Conservation (phyloP, 2,888 invertebrate species). For the Lasioglossum figueresi region DNA sequence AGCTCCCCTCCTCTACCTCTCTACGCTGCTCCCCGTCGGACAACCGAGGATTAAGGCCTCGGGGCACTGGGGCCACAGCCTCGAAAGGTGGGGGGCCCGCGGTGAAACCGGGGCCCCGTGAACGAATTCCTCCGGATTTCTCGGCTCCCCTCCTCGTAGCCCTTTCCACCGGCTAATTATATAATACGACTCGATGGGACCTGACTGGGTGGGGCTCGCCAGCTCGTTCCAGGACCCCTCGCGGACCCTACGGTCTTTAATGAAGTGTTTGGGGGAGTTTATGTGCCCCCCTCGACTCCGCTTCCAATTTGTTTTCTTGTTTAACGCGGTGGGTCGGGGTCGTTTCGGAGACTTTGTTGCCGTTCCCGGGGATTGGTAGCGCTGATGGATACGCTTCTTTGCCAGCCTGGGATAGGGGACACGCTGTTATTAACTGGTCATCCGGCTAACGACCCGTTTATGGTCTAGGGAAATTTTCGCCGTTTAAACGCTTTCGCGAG, state of each 20-base stretch:
- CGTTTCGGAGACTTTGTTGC: slow-evolving; percentile 15
- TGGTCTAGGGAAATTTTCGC: neutral
- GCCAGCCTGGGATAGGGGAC: neutral
- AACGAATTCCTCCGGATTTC: slow-evolving; percentile 50
- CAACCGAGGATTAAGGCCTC: slow-evolving; percentile 55
- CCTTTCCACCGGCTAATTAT: slow-evolving; percentile 46
- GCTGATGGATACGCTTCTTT: neutral
- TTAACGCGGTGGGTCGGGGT: neutral
- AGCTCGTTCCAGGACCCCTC: slow-evolving; percentile 26
- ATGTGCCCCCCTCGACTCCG: slow-evolving; percentile 14
- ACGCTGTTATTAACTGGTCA: neutral
- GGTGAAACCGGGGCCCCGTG: neutral
- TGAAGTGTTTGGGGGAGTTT: slow-evolving; percentile 46
- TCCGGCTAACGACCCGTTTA: neutral
- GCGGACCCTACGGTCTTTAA: slow-evolving; percentile 27
- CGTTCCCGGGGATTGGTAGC: slow-evolving; percentile 4
- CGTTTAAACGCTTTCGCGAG: neutral
- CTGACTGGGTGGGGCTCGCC: slow-evolving; percentile 16
- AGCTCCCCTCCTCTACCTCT: neutral
- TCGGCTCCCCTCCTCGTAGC: slow-evolving; percentile 70
- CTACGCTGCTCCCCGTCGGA: slow-evolving; percentile 29
- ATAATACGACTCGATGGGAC: slow-evolving; percentile 41
- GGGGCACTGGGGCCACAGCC: neutral
- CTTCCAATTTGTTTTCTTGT: slow-evolving; percentile 37
- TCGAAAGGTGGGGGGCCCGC: neutral